A percentile compares a stretch with the other conserved stretches of the same genome.
Conservation (phyloP, 2,113 vertebrate species). For the Mus musculus region GRCm39 chr11:45585501-45586000, state of each 20-base stretch:
- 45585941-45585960: not conserved
- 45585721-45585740: not conserved
- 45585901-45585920: not conserved
- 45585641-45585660: not conserved
- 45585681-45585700: not conserved
- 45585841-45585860: not conserved
- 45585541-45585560: not conserved
- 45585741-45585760: not conserved
- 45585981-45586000: not conserved
- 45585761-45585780: not conserved
- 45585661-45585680: not conserved
- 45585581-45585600: not conserved
- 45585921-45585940: not conserved
- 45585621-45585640: not conserved
- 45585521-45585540: not conserved
- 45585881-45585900: not conserved
- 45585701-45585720: not conserved
- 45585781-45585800: not conserved
- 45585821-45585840: not conserved
- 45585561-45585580: not conserved
- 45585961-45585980: slow-evolving; percentile 42
- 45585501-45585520: not conserved
- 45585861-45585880: not conserved
- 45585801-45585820: not conserved
- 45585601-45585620: not conserved